phyloP scores from a whole-genome alignment of 2,797 vertebrate genomes.

The Alosa sapidissima region DNA sequence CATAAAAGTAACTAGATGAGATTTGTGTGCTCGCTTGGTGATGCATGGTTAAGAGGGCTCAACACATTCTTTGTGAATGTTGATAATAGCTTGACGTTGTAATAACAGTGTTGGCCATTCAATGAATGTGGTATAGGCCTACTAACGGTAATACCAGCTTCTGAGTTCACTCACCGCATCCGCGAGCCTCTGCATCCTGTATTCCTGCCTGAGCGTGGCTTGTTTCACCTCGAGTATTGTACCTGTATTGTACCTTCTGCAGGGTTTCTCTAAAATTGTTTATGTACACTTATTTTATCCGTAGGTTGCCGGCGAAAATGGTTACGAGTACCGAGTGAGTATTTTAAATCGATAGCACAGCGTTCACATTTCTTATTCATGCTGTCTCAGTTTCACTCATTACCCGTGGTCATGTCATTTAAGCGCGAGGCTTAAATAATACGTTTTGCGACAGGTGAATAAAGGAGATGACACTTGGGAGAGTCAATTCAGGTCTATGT shows the following conservation, averaged over 20 bases:
- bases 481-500: no score
- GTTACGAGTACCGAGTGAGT: constrained; percentile 74
- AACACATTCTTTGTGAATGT: neutral
- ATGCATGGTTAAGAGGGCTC: neutral
- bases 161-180: constrained; percentile 15
- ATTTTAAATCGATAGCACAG: constrained; percentile 55
- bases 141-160: neutral
- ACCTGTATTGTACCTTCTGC: neutral
- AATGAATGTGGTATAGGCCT: neutral
- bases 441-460: neutral
- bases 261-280: constrained; percentile 13
- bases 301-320: constrained; percentile 72
- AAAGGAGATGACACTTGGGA: neutral
- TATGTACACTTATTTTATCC: constrained; percentile 40
- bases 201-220: neutral
- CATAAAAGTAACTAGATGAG: neutral
- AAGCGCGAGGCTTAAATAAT: neutral
- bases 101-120: neutral
- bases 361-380: constrained; percentile 12
- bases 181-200: neutral
- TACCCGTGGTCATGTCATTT: constrained; percentile 6
- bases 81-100: neutral
- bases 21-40: neutral
- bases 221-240: neutral
- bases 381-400: constrained; percentile 17